Evolutionary conservation across 2,797 vertebrate species (phyloP), one percentile per base, ranked within the genome.

Genomic region (Phalanger gymnotis): DNA sequence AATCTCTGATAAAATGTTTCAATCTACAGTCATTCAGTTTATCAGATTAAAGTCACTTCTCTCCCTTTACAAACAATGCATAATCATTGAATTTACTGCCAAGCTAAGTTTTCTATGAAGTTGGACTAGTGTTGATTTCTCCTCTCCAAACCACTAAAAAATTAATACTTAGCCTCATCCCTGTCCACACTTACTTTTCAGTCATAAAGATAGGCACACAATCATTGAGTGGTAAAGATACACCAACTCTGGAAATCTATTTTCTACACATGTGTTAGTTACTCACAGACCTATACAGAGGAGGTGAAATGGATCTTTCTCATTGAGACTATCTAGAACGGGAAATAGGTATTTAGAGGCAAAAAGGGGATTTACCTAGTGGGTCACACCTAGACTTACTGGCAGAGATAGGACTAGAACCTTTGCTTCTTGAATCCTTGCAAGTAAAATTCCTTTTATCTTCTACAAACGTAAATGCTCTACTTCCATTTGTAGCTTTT

Each of bases 1-100:
- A 96, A 55, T 54, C 93, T 94, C 89, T 34, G 53, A 92, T 89
- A 94, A 96, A 66, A 97, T 95, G 16, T 95, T 9, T 91, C 54
- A 94, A 96, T 52, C 97, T 93, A 28, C 94, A 95, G 91, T 7
- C 92, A 81, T 34, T 57, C 57, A 12, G 47, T 93, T 94, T 91
- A 97, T 27, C 25, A 58, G 28, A 94, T 92, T 94, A 11, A 96
- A 90, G 40, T 40, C 34, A 93, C 51, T 34, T 34, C 58, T 87
- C 10, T 27, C 40, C 22, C 22, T 87, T 27, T 87, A 51, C 51
- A 87, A 51, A 87, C 40, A 87, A 87, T 51, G 7, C 0, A 11
- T 87, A 87, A 87, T 0, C 40, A 47, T 1, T 87, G 73, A 87
- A 51, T 51, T 87, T 87, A 87, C 73, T 51, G 73, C 73, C 73